A percentile compares a stretch with the other conserved stretches of the same genome.
Conservation (phyloP, 2,113 vertebrate genomes). For the Psettodes erumei region DNA sequence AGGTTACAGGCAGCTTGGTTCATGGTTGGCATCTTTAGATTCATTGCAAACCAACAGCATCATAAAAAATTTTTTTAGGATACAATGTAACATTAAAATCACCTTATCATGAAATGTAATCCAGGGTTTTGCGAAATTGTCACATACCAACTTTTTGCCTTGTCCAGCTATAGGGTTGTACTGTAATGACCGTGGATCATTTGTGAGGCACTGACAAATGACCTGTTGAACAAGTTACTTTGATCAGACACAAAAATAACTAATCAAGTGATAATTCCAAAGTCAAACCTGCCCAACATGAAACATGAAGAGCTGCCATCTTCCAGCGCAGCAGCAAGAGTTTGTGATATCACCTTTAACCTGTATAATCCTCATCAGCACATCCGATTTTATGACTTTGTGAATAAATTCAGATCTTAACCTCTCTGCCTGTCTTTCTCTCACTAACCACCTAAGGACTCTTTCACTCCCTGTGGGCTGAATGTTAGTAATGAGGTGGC, state of each 20-base stretch:
- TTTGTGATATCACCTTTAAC: slow-evolving; percentile 11
- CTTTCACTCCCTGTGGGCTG: slow-evolving; percentile 79
- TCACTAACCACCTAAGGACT: slow-evolving; percentile 31
- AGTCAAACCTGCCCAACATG: not conserved
- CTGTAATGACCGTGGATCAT: too few species aligned
- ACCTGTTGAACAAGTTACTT: not conserved
- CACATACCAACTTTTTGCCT: not conserved
- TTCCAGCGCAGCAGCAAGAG: not conserved
- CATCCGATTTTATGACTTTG: not conserved
- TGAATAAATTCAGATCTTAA: not conserved
- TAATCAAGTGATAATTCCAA: not conserved
- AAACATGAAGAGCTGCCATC: not conserved
- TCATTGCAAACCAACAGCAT: too few species aligned
- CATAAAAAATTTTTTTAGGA: too few species aligned
- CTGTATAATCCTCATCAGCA: not conserved
- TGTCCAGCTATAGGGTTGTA: not conserved
- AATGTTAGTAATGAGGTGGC: slow-evolving; percentile 83
- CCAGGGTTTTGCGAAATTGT: not conserved
- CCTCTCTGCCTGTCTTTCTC: slow-evolving; percentile 1
- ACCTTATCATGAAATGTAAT: not conserved
- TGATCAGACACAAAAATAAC: not conserved
- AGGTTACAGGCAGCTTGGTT: not conserved
- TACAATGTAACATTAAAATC: not conserved
- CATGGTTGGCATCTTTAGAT: not conserved
- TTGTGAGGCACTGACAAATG: not conserved